Conservation (phyloP, 2,888 invertebrate genomes). For the Pheosia gnoma region DNA sequence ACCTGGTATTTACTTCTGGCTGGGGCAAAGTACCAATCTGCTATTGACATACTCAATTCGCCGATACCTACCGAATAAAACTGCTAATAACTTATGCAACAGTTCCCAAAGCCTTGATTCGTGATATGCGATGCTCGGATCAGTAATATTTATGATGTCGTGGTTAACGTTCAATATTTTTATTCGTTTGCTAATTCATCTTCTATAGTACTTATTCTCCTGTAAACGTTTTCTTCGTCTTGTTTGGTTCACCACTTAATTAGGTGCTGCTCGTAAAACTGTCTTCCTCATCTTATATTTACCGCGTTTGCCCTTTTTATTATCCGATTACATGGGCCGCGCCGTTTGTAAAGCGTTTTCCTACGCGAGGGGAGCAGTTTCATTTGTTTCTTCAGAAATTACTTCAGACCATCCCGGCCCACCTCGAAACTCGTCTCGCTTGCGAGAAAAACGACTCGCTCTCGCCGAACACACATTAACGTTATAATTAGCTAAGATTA, state of each 20-base stretch:
- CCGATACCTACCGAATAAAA: neutral
- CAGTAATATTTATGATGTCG: neutral
- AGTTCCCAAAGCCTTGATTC: neutral
- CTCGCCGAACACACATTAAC: slow-evolving; percentile 52
- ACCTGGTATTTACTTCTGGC: too few species aligned
- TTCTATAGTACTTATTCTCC: slow-evolving; percentile 54
- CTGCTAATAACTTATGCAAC: neutral
- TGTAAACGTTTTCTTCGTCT: slow-evolving; percentile 77
- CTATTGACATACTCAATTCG: too few species aligned
- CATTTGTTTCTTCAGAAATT: slow-evolving; percentile 83
- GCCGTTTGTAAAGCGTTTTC: slow-evolving; percentile 79
- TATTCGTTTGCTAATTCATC: neutral
- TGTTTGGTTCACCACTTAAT: slow-evolving; percentile 83
- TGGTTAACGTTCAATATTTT: neutral
- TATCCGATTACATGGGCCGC: slow-evolving; percentile 83
- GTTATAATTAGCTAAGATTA: slow-evolving; percentile 72
- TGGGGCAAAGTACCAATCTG: too few species aligned
- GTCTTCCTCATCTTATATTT: slow-evolving; percentile 85
- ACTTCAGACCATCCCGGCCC: slow-evolving; percentile 68
- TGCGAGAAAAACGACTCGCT: slow-evolving; percentile 47
- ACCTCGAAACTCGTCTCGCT: slow-evolving; percentile 47
- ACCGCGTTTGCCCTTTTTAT: slow-evolving; percentile 85
- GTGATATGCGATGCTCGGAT: too few species aligned
- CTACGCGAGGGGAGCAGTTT: slow-evolving; percentile 80
- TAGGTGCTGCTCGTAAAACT: slow-evolving; percentile 84